These are phyloP conservation scores for Mola mola DNA, from an alignment of 2,113 vertebrate genomes.

Conservation along the genomic window DNA sequence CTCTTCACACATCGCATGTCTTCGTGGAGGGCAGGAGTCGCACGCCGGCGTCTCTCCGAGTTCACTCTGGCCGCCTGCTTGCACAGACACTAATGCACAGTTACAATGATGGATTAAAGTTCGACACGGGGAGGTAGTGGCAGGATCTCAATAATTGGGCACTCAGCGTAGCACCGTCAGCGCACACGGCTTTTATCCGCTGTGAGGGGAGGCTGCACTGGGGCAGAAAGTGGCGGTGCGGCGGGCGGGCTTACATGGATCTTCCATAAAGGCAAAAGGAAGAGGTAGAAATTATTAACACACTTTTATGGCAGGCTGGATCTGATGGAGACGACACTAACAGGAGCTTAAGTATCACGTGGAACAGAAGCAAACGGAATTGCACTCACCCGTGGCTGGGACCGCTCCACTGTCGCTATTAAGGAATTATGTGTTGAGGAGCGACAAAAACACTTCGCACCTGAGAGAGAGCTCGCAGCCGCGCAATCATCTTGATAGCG, in stretches of 20 bases:
- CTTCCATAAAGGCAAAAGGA: slow-evolving; percentile 40
- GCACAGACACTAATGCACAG: slow-evolving; percentile 78
- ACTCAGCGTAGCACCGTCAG: background rate
- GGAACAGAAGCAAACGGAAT: slow-evolving; percentile 45
- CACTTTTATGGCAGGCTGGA: slow-evolving; percentile 18
- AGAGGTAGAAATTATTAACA: slow-evolving; percentile 30
- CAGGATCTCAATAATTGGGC: slow-evolving; percentile 79
- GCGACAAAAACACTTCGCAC: background rate
- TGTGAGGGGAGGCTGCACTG: slow-evolving; percentile 17
- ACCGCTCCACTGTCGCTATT: slow-evolving; percentile 32
- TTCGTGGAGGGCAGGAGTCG: slow-evolving; percentile 52
- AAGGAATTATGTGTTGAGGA: slow-evolving; percentile 51
- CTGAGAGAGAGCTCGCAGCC: slow-evolving; percentile 32
- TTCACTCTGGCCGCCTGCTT: slow-evolving; percentile 51
- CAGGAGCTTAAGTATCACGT: slow-evolving; percentile 23
- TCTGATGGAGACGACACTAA: slow-evolving; percentile 24
- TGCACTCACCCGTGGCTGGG: slow-evolving; percentile 16
- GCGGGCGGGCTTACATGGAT: slow-evolving; percentile 10
- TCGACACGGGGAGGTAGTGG: slow-evolving; percentile 72
- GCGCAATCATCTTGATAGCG: slow-evolving; percentile 62
- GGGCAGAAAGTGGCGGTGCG: background rate
- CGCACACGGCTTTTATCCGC: slow-evolving; percentile 43
- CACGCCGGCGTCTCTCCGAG: slow-evolving; percentile 59
- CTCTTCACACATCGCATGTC: slow-evolving; percentile 34
- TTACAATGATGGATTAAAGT: slow-evolving; percentile 81